Conservation (phyloP, 2,797 vertebrate species). For the Cheracebus regulus region DNA sequence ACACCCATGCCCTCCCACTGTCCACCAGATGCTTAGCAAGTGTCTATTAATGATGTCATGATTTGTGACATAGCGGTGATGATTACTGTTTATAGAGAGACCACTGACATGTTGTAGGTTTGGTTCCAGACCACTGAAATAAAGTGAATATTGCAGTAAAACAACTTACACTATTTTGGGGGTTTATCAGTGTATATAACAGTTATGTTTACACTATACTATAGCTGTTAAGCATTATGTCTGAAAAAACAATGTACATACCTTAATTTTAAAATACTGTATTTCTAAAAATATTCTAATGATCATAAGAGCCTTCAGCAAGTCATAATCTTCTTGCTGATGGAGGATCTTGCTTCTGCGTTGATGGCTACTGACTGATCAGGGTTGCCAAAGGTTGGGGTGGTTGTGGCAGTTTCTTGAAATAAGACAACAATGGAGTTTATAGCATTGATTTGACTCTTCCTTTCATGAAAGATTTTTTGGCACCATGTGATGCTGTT, state of each 20-base stretch:
- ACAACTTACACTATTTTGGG: background rate
- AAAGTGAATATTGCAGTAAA: background rate
- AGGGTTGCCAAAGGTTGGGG: background rate
- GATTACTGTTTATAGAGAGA: background rate
- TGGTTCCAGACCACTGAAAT: background rate
- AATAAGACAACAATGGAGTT: background rate
- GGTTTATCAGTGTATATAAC: background rate
- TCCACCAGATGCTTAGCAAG: background rate
- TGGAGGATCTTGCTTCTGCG: background rate
- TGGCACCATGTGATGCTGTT: background rate
- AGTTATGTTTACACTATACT: background rate
- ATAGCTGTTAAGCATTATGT: background rate
- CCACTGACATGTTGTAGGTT: background rate
- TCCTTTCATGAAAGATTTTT: background rate
- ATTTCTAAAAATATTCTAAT: background rate
- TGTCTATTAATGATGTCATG: background rate
- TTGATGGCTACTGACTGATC: background rate
- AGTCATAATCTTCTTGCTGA: background rate
- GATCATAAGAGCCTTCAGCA: background rate
- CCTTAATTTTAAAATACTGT: background rate
- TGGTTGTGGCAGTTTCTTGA: background rate
- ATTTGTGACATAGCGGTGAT: background rate
- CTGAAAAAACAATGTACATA: background rate
- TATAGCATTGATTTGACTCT: background rate
- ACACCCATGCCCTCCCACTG: background rate